These are phyloP conservation scores for Cetoscarus ocellatus DNA, from an alignment of 2,797 vertebrate species.

Conservation along the genomic window DNA sequence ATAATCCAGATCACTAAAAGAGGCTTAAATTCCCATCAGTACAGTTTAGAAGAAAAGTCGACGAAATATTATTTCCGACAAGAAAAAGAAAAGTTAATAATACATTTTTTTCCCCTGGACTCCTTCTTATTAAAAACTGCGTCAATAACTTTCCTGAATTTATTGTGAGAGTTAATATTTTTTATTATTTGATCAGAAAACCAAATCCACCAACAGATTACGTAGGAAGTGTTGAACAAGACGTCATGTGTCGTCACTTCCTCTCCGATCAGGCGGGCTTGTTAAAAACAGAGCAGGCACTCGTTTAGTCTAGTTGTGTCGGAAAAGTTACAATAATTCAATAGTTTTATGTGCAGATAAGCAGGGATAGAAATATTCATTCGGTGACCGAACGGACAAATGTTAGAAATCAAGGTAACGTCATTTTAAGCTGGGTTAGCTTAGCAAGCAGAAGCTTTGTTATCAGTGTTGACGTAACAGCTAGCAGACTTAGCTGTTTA, in stretches of 20 bases:
- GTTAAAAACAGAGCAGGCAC: constrained; percentile 17
- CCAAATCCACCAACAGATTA: constrained; percentile 51
- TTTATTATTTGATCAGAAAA: background rate
- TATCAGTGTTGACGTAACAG: background rate
- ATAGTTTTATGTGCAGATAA: background rate
- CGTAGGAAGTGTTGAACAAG: constrained; percentile 27
- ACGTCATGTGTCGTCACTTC: constrained; percentile 77
- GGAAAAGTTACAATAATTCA: background rate
- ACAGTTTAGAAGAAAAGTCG: no score
- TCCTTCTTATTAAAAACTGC: no score
- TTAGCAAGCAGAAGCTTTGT: background rate
- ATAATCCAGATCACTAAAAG: no score
- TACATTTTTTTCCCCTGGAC: no score
- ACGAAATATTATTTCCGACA: no score
- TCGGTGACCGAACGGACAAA: fast-evolving
- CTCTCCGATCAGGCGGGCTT: constrained; percentile 73
- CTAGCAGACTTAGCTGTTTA: background rate
- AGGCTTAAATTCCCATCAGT: no score
- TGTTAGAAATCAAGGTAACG: background rate
- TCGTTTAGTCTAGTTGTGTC: background rate
- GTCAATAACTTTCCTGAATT: no score
- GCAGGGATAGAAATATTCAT: fast-evolving
- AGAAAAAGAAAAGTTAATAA: no score
- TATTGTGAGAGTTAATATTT: background rate
- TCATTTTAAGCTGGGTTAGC: background rate